Base-by-base conservation (phyloP, 2,888 invertebrate genomes). In the Venustoraphidia nigricollis region DNA sequence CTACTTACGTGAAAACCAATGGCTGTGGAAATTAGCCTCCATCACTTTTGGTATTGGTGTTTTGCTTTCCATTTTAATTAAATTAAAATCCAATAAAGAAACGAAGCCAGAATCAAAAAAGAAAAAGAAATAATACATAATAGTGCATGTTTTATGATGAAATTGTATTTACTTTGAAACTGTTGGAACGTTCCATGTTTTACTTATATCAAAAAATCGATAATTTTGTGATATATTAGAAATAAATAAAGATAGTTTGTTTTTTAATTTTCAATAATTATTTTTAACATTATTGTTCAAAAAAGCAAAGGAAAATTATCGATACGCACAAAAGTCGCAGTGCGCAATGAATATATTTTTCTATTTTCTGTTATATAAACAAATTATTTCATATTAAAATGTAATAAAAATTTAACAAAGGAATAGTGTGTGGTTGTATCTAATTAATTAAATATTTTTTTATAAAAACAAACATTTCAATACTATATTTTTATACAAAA, bases 1-100 rank as follows among this genome's bases (percentile, higher is more conserved):
- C 53, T 70, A 72, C 53, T 60, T 78, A 47, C 65, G 64, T 54
- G 72, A 75, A 55, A 76, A 76, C 60, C 72, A 73, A 1, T 71
- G 72, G 68, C 52, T 74, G 44, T 71, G 71, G 66, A 71, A 73
- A 58, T 58, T 74, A 35, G 70, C 70, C 17, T 67, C 71, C 54
- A 70, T 68, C 13, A 66, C 65, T 37, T 66, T 70, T 52, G 59
- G 70, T 36, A 59, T 71, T 9, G 58, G 72, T 38, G 54, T 73
- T 46, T 59, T 73, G 34, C 60, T 68, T 38, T 62, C 67, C 36
- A 57, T 67, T 34, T 34, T 62, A n/a, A 39, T 56, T 6, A 60
- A 53, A 54, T 58, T 51, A 36, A 53, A 54, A 44, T 46, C 51
- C 46, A 41, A 53, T 10, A 49, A 54, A 39, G 45, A 53, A 40